phyloP scores from a whole-genome alignment of 2,888 invertebrate genomes.

The Cephus runcator region DNA sequence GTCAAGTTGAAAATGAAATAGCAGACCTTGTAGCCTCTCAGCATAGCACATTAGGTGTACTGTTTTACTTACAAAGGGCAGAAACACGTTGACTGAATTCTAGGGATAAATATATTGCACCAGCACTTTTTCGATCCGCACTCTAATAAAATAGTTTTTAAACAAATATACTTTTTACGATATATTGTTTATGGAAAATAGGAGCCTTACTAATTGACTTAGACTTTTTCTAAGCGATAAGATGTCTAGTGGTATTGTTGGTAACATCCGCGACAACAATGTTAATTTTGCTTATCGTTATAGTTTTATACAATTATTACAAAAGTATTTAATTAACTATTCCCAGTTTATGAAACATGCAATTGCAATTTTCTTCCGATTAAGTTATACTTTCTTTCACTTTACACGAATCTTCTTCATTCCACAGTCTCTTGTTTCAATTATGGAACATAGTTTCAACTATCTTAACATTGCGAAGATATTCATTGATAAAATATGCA shows the following conservation, averaged over 20 bases:
- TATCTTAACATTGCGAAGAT: background rate
- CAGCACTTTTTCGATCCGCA: slow-evolving; percentile 61
- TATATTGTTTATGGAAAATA: slow-evolving; percentile 46
- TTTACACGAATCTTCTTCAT: background rate
- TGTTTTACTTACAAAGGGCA: background rate
- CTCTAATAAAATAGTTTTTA: slow-evolving; percentile 51
- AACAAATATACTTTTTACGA: slow-evolving; percentile 52
- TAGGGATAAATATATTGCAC: slow-evolving; percentile 61
- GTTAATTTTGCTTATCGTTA: background rate
- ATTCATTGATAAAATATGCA: background rate
- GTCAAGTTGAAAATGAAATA: background rate
- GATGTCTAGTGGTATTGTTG: slow-evolving; percentile 50
- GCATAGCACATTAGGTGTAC: background rate
- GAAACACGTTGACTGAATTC: slow-evolving; percentile 61
- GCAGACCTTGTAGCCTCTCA: background rate
- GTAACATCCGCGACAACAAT: slow-evolving; percentile 31
- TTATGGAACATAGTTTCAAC: background rate
- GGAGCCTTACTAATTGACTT: slow-evolving; percentile 49
- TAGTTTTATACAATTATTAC: background rate
- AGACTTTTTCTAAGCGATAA: slow-evolving; percentile 47
- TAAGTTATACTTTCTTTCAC: background rate
- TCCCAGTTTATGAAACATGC: background rate
- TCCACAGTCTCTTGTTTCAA: background rate
- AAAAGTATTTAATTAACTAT: background rate
- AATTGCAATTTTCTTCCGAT: background rate